phyloP scores from a whole-genome alignment of 2,888 invertebrate genomes.

The Laspeyria flexula region DNA sequence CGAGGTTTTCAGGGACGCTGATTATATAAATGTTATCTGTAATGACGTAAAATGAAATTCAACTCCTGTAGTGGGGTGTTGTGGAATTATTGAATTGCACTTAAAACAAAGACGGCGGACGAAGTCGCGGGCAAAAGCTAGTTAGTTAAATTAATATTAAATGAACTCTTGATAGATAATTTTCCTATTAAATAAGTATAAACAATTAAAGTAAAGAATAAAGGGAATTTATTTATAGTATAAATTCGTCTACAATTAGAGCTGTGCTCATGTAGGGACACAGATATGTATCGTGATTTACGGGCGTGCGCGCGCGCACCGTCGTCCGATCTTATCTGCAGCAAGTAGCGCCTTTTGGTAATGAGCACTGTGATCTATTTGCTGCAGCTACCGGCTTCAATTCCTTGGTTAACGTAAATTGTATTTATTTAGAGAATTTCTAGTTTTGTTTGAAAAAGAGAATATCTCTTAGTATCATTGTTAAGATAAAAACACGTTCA shows the following conservation, averaged over 20 bases:
- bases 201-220: slow-evolving; percentile 4
- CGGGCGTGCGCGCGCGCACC: slow-evolving; percentile 56
- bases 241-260: slow-evolving; percentile 69
- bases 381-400: slow-evolving; percentile 39
- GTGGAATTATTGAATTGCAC: too few relatives aligned
- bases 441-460: neutral
- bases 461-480: neutral
- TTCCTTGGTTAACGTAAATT: neutral
- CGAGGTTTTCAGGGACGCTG: too few relatives aligned
- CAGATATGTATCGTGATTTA: slow-evolving; percentile 77
- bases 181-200: neutral
- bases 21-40: too few relatives aligned
- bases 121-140: too few relatives aligned
- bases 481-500: too few relatives aligned
- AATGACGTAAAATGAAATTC: too few relatives aligned
- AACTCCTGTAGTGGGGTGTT: too few relatives aligned
- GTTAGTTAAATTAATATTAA: too few relatives aligned
- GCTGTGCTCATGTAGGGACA: slow-evolving; percentile 67
- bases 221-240: slow-evolving; percentile 29
- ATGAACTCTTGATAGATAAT: too few relatives aligned
- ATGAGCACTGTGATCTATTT: slow-evolving; percentile 61
- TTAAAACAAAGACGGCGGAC: too few relatives aligned
- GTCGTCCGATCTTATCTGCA: slow-evolving; percentile 60
- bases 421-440: neutral
- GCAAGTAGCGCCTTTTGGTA: slow-evolving; percentile 60